Evolutionary conservation across 2,888 invertebrate genomes (phyloP).

Genomic region (Heliconius aoede): DNA sequence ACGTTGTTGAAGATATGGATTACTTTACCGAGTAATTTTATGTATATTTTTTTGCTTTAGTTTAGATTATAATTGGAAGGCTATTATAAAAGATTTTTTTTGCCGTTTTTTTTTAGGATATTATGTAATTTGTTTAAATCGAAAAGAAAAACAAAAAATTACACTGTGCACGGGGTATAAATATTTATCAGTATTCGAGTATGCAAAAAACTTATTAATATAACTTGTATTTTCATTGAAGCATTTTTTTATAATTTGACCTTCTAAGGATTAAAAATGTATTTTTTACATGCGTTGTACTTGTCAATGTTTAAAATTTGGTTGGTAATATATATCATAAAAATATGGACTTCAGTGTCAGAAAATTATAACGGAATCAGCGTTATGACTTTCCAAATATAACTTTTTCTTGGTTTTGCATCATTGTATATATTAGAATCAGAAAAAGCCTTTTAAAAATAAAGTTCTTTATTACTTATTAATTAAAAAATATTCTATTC

Average conservation of each 20-base stretch:
- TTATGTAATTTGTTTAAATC: background rate
- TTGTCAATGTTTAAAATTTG: too few relatives aligned
- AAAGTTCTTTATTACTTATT: too few relatives aligned
- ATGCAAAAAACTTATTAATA: background rate
- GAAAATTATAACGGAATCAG: too few relatives aligned
- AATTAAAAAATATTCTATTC: too few relatives aligned
- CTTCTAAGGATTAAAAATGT: background rate
- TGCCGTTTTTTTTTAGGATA: too few relatives aligned
- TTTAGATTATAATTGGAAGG: background rate
- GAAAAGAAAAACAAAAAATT: background rate
- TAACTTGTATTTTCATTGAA: background rate
- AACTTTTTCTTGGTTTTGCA: too few relatives aligned
- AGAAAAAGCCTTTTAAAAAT: too few relatives aligned
- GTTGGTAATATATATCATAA: too few relatives aligned
- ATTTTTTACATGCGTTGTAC: background rate
- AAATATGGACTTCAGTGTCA: too few relatives aligned
- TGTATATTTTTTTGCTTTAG: background rate
- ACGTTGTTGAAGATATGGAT: constrained; percentile 74
- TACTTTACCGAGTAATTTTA: constrained; percentile 70
- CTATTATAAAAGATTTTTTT: too few relatives aligned
- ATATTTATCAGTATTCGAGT: background rate
- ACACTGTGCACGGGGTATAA: background rate
- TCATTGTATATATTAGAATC: too few relatives aligned
- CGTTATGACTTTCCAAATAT: too few relatives aligned
- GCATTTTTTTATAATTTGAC: background rate